Evolutionary conservation across 2,113 vertebrate species (phyloP), one percentile per base, ranked within the genome.

Genomic region (Dipodomys stephensi): DNA sequence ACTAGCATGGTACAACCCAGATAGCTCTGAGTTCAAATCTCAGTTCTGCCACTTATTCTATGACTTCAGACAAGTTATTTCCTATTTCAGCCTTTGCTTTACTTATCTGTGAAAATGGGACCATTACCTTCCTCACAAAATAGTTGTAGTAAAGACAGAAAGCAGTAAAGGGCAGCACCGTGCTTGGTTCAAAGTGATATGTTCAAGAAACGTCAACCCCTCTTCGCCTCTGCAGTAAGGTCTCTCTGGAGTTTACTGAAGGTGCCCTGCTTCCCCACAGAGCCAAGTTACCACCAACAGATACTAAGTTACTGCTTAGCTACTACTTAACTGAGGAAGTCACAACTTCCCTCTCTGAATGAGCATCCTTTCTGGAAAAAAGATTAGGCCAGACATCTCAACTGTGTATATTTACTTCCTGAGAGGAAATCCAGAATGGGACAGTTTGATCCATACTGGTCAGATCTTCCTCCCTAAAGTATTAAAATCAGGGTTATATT

Each of bases 301-400:
- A 49, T 49, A 12, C 49, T 49, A 11, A 49, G 49, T 11, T 49
- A 11, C 49, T 49, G 10, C 49, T 49, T 49, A 49, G 49, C 8
- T 9, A 49, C 60, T 90, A 74, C 73, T 88, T 4, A 86, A 87
- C 30, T 83, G n/a, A 92, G 53, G 71, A 32, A 87, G 68, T 85
- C 86, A 92, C 49, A 77, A 90, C 46, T 67, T 95, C 69, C 65
- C 78, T 95, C 93, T 92, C 35, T 78, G 69, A 94, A 84, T 74
- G 82, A 76, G 22, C 69, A 79, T 25, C 18, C 0, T 53, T 87
- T 67, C 80, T 87, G 90, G 87, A 92, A 83, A 68, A 80, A 44
- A 89, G 6, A 71, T 30, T 28, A 82, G n/a, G 60, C 88, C 77
- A 93, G 88, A 81, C 64, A 92, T 25, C 74, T 89, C 83, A 93